A percentile compares a stretch with the other conserved stretches of the same genome.
These are phyloP conservation scores for Rhinichthys klamathensis DNA, from an alignment of 2,113 vertebrate genomes.

Conservation along the genomic window DNA sequence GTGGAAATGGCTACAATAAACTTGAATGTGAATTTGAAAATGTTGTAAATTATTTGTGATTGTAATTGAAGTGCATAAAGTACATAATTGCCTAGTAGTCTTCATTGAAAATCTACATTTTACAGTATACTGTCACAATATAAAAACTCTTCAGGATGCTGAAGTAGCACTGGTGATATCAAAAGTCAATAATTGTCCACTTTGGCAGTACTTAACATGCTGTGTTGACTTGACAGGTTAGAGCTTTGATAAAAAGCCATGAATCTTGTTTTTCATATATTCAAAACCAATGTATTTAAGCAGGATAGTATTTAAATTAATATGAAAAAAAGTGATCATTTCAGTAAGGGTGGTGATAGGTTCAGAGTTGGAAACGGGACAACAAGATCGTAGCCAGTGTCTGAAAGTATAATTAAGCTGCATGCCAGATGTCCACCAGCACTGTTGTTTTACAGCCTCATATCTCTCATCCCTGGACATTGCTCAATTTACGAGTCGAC, in stretches of 20 bases:
- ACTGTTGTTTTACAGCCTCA: not conserved
- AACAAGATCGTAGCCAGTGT: not conserved
- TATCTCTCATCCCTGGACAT: not conserved
- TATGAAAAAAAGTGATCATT: not conserved
- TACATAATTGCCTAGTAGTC: not conserved
- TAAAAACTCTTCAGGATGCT: not conserved
- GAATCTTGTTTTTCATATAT: no score
- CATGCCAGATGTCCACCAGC: not conserved
- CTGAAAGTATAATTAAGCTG: not conserved
- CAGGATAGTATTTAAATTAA: not conserved
- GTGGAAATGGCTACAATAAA: not conserved
- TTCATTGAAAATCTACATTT: not conserved
- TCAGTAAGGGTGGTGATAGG: not conserved
- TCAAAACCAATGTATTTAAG: not conserved
- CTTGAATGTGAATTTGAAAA: not conserved
- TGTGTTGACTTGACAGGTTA: no score
- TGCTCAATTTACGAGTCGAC: not conserved
- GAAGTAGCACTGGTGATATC: not conserved
- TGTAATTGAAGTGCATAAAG: not conserved
- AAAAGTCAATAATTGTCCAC: no score
- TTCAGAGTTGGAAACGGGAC: not conserved
- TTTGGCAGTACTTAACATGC: no score
- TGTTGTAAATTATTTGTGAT: not conserved
- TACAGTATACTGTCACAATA: constrained; percentile 5
- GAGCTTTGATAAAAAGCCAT: no score